Evolutionary conservation across 2,113 vertebrate species (phyloP), one percentile per base, ranked within the genome.

Genomic region (Dromaius novaehollandiae): DNA sequence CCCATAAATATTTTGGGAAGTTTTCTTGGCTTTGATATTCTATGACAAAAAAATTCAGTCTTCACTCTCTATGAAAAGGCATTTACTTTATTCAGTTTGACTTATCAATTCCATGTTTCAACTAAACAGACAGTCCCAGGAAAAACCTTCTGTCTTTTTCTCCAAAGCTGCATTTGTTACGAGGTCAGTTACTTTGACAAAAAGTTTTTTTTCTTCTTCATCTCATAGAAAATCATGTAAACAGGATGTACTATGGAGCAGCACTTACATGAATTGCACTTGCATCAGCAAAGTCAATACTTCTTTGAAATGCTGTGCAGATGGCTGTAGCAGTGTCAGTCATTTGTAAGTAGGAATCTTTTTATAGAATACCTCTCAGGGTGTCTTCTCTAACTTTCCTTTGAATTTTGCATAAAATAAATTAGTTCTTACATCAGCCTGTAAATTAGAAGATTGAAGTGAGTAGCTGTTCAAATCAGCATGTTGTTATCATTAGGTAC

Each of bases 351-450:
- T 10, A 36, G 53, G 3, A 71, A 14, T 68, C 89, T 88, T 88
- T 91, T 94, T 85, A 89, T 81, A 91, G 73, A 81, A 56, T 32
- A 42, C n/a, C 78, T 94, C 79, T 95, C 60, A 36, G 80, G 44
- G 42, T 78, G 60, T 93, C 77, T 65, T 79, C 92, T 93, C 87
- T 66, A 93, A 77, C 68, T 91, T 93, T 87, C 76, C 58, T 91
- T 86, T 90, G 73, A 88, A 88, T 95, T 95, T 90, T 91, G 58
- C 82, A 91, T 96, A 87, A 94, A 94, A 82, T 88, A 96, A 97
- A 88, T 90, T 38, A 86, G 44, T 82, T 13, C 87, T 92, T 93
- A 86, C 48, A 71, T 89, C 69, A 83, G 77, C 19, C 64, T 78
- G 86, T 80, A 94, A 91, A 93, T 94, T 69, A 95, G 81, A 95